Conservation (phyloP, 1,140 invertebrate species). For the Radopholus similis region DNA sequence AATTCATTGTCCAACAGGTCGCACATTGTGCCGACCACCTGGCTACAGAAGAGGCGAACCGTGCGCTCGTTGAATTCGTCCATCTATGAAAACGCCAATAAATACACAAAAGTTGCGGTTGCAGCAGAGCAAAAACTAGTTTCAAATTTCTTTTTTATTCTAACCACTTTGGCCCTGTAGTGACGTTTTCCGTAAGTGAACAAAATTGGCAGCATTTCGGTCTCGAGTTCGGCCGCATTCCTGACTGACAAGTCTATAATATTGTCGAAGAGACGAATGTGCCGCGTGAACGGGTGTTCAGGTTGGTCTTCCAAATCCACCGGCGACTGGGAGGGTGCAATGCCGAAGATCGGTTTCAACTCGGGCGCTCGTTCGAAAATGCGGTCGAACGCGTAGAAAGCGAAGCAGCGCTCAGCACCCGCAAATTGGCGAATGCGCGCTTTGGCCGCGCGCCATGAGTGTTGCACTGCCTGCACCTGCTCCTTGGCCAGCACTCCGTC, state of each 20-base stretch:
- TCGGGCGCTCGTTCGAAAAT: conserved; percentile 17
- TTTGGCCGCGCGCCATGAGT: conserved; percentile 6
- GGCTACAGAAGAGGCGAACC: conserved; percentile 20
- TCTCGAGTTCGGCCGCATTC: conserved; percentile 17
- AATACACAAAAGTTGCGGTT: background rate
- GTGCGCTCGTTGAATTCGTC: conserved; percentile 13
- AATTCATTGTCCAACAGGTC: conserved; percentile 18
- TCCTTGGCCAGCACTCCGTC: background rate
- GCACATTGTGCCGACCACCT: conserved; percentile 14
- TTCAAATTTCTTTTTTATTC: conserved; percentile 1
- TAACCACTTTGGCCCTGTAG: conserved; percentile 10
- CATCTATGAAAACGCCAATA: background rate
- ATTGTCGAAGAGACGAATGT: conserved; percentile 18
- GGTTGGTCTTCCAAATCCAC: conserved; percentile 11
- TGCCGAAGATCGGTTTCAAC: conserved; percentile 18
- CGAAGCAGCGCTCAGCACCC: conserved; percentile 4
- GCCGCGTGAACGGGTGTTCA: conserved; percentile 4
- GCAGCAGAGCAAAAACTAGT: background rate
- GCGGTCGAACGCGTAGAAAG: conserved; percentile 12
- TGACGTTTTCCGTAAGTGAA: conserved; percentile 20
- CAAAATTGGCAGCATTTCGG: conserved; percentile 13
- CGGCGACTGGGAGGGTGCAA: background rate
- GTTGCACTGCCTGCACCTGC: conserved; percentile 7
- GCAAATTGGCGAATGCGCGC: conserved; percentile 5
- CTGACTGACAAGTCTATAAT: conserved; percentile 17